A percentile compares a stretch with the other conserved stretches of the same genome.
phyloP scores from a whole-genome alignment of 1,140 invertebrate genomes.

The Oncopodura yosiiana region DNA sequence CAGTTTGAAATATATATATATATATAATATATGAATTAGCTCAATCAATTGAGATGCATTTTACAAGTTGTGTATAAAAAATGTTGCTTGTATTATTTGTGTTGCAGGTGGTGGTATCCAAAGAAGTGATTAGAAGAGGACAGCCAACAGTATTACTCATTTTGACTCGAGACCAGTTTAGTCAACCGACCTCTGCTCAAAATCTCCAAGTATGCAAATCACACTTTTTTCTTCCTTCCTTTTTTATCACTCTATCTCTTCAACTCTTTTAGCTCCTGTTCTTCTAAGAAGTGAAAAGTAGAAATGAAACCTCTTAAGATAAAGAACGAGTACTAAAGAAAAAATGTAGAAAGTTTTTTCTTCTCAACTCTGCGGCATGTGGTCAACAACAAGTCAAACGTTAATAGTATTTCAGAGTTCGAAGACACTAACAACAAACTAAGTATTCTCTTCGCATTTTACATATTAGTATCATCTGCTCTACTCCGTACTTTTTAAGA shows the following conservation, averaged over 20 bases:
- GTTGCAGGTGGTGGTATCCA: conserved; percentile 24
- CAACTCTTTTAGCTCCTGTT: conserved; percentile 1
- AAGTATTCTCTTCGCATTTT: too few species aligned
- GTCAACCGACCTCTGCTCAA: conserved; percentile 70
- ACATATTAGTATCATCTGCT: too few species aligned
- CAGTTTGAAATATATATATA: too few species aligned
- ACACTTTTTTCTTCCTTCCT: conserved; percentile 7
- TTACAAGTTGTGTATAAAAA: neutral
- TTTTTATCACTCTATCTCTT: neutral
- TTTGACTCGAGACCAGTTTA: conserved; percentile 83
- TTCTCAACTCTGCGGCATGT: too few species aligned
- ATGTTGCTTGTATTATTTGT: neutral
- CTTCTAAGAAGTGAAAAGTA: too few species aligned
- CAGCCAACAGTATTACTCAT: conserved; percentile 72
- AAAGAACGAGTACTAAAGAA: conserved; percentile 39
- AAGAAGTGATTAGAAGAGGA: conserved; percentile 60
- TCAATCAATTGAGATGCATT: too few species aligned
- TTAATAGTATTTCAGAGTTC: too few species aligned
- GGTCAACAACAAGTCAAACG: too few species aligned
- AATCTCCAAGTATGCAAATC: conserved; percentile 61
- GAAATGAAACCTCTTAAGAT: conserved; percentile 48
- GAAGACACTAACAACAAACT: too few species aligned
- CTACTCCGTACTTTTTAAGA: too few species aligned
- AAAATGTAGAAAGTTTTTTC: too few species aligned
- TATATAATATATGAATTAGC: too few species aligned